A percentile compares a stretch with the other conserved stretches of the same genome.
These are phyloP conservation scores for Drosophila burlai DNA, from an alignment of 1,140 invertebrate species.

Conservation along the genomic window DNA sequence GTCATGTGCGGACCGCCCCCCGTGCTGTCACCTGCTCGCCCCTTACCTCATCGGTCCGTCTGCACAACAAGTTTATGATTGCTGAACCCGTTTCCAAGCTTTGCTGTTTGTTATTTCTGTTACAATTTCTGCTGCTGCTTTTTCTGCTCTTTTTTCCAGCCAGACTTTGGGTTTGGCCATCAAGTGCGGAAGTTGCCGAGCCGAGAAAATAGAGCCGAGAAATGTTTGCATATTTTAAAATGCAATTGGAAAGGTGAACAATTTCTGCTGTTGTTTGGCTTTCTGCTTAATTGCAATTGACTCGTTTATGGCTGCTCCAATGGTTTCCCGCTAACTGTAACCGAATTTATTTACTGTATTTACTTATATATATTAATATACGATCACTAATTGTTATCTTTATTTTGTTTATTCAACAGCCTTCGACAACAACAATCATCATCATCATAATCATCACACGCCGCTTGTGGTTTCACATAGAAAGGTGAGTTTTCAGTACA, in stretches of 20 bases:
- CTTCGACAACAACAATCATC: constrained; percentile 71
- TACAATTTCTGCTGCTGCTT: constrained; percentile 59
- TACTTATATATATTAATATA: constrained; percentile 12
- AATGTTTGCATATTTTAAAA: constrained; percentile 70
- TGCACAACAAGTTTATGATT: constrained; percentile 81
- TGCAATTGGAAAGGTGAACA: constrained; percentile 77
- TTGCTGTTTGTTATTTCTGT: constrained; percentile 72
- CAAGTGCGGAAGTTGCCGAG: constrained; percentile 70
- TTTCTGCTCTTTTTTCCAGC: constrained; percentile 18
- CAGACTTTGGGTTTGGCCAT: constrained; percentile 65
- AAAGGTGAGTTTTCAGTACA: constrained; percentile 57
- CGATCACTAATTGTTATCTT: constrained; percentile 20
- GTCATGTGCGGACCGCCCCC: constrained; percentile 33
- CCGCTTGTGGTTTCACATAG: constrained; percentile 70
- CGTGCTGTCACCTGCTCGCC: constrained; percentile 31
- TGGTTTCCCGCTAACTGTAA: constrained; percentile 46
- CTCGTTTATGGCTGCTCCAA: constrained; percentile 45
- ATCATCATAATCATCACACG: constrained; percentile 49
- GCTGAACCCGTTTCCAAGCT: constrained; percentile 74
- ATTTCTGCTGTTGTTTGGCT: constrained; percentile 54
- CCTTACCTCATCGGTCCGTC: constrained; percentile 49
- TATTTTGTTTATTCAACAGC: constrained; percentile 56
- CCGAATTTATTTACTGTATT: constrained; percentile 36
- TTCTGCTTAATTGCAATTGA: constrained; percentile 55
- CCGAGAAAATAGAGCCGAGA: constrained; percentile 32